Conservation (phyloP, 2,888 invertebrate species). For the Ecdyonurus torrentis region DNA sequence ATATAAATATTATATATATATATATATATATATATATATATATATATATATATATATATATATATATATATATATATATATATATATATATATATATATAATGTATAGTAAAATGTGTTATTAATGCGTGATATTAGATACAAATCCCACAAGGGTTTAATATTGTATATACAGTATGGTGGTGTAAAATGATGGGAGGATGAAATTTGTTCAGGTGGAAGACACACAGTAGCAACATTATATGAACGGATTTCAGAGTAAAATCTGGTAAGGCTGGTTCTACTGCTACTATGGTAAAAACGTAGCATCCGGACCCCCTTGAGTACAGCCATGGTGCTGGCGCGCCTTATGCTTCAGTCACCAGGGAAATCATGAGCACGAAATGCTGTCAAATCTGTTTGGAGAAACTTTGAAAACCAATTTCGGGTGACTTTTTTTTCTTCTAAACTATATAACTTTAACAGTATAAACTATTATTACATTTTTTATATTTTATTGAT, state of each 20-base stretch:
- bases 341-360: background rate
- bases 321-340: background rate
- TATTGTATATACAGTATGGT: too few relatives aligned
- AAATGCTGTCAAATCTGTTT: background rate
- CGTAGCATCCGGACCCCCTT: background rate
- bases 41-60: background rate
- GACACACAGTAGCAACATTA: too few relatives aligned
- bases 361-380: background rate
- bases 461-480: too few relatives aligned
- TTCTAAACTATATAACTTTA: background rate
- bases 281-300: background rate
- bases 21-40: background rate
- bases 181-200: background rate
- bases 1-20: background rate
- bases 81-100: background rate
- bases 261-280: background rate
- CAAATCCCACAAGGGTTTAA: too few relatives aligned
- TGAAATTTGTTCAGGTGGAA: background rate
- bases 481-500: too few relatives aligned
- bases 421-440: background rate
- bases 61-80: background rate
- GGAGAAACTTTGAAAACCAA: background rate
- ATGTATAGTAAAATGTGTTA: background rate
- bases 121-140: too few relatives aligned
- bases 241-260: too few relatives aligned